Percentiles rank a stretch among this genome's conserved stretches.
Conservation (phyloP, 2,797 vertebrate genomes). For the Momotus momota region DNA sequence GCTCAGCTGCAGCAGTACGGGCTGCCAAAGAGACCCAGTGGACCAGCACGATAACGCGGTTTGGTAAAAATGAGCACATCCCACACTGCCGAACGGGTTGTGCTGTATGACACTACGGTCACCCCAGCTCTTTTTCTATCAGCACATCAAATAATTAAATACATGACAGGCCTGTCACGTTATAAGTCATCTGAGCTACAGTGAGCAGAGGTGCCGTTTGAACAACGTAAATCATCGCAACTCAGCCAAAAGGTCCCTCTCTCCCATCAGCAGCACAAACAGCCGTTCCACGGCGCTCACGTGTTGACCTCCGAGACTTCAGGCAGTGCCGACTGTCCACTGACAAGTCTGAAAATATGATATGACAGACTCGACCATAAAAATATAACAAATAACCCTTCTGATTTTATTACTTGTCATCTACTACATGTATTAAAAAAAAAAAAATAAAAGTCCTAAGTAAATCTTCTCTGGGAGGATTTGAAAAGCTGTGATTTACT, state of each 20-base stretch:
- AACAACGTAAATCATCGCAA: not conserved
- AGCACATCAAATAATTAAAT: not conserved
- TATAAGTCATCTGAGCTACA: not conserved
- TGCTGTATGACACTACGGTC: not conserved
- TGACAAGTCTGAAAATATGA: not conserved
- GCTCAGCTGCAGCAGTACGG: not conserved
- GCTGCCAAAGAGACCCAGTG: not conserved
- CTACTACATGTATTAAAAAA: not conserved
- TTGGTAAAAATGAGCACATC: rapidly evolving
- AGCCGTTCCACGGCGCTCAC: not conserved
- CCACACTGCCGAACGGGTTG: rapidly evolving
- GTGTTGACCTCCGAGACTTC: not conserved
- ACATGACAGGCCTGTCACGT: not conserved
- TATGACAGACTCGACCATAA: slow-evolving; percentile 15
- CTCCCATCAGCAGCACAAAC: not conserved
- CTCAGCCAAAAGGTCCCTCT: not conserved
- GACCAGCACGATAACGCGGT: rapidly evolving
- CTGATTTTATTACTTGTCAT: slow-evolving; percentile 46
- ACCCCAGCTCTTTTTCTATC: not conserved
- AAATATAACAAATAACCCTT: slow-evolving; percentile 33
- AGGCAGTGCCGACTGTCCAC: not conserved
- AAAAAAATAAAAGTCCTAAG: not conserved
- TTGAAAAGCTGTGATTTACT: slow-evolving; percentile 44
- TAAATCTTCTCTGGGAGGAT: slow-evolving; percentile 35
- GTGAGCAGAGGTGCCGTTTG: not conserved